Conservation (phyloP, 2,888 invertebrate species). For the Andrena trimmerana region DNA sequence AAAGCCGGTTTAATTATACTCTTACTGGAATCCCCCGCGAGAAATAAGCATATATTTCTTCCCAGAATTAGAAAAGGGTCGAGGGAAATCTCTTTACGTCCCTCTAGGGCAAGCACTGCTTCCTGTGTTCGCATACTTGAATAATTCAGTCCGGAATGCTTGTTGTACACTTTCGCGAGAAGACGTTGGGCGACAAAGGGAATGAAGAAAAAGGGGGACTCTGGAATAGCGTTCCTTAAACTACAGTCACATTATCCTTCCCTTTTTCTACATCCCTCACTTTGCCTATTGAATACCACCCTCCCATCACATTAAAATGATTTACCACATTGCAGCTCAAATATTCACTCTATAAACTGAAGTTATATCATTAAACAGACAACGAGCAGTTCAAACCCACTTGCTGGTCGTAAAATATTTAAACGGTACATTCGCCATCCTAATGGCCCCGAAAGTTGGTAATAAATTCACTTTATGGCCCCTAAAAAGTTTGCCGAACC, state of each 20-base stretch:
- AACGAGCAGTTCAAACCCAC: background rate
- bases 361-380: background rate
- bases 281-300: background rate
- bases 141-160: background rate
- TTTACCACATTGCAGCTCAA: background rate
- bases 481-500: background rate
- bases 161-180: slow-evolving; percentile 1
- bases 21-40: background rate
- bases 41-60: background rate
- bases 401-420: background rate
- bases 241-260: background rate
- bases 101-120: background rate
- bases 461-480: background rate
- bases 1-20: background rate
- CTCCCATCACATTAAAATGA: background rate
- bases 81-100: slow-evolving; percentile 7
- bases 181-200: background rate
- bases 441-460: background rate
- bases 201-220: background rate
- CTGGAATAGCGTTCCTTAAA: background rate
- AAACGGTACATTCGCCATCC: background rate
- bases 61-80: background rate
- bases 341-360: background rate
- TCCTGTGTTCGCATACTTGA: background rate
- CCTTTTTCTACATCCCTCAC: background rate